Conservation (phyloP, 2,797 vertebrate species). For the Poecile montanus region DNA sequence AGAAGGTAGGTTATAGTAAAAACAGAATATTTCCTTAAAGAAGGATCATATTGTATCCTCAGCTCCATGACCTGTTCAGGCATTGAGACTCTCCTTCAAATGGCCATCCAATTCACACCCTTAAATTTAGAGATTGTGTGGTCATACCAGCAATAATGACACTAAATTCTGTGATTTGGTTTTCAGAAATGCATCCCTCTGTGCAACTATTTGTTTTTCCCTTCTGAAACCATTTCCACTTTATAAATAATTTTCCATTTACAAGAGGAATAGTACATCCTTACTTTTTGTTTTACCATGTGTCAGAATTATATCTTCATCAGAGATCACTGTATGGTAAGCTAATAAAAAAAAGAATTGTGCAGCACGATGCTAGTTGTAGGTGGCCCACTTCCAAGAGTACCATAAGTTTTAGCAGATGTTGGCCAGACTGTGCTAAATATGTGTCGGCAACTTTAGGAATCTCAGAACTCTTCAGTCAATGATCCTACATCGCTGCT, state of each 20-base stretch:
- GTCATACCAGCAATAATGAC: background rate
- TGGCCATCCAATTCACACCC: rapidly evolving
- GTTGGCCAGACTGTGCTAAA: background rate
- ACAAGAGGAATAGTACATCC: background rate
- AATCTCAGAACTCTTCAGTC: background rate
- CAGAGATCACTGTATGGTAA: background rate
- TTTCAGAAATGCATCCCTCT: background rate
- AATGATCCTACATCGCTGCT: background rate
- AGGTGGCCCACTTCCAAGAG: background rate
- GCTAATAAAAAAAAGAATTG: background rate
- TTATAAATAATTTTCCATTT: background rate
- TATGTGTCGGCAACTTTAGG: background rate
- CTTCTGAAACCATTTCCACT: background rate
- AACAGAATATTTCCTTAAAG: background rate
- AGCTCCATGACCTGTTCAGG: background rate
- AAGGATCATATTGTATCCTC: background rate
- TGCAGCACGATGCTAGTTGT: background rate
- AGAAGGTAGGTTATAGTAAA: background rate
- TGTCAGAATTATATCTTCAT: background rate
- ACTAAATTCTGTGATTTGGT: background rate
- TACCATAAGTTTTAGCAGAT: slow-evolving; percentile 26
- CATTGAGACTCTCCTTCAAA: background rate
- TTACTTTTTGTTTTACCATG: background rate
- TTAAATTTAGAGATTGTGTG: background rate
- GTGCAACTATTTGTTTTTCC: background rate